Conservation (phyloP, 2,888 invertebrate species). For the Acronicta psi region DNA sequence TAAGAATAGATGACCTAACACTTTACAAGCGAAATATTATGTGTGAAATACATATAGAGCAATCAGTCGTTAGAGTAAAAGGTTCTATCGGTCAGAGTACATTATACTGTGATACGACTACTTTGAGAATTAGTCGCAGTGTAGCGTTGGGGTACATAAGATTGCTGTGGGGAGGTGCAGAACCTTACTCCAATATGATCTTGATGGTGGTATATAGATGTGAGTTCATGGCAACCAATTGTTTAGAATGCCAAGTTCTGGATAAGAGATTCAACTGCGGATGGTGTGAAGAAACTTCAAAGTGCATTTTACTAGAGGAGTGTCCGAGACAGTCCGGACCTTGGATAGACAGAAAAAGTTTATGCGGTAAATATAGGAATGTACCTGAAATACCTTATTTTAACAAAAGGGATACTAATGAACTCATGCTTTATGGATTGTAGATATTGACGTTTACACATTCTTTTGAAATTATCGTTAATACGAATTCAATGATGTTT, state of each 20-base stretch:
- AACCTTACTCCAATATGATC: constrained; percentile 64
- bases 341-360: constrained; percentile 31
- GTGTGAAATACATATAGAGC: constrained; percentile 59
- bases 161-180: constrained; percentile 64
- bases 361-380: constrained; percentile 11
- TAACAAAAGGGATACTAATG: neutral
- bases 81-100: constrained; percentile 28
- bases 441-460: neutral
- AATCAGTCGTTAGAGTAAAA: constrained; percentile 20
- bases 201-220: constrained; percentile 63
- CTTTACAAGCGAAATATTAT: constrained; percentile 55
- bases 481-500: neutral
- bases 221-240: constrained; percentile 50
- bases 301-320: constrained; percentile 58
- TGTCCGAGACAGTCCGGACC: constrained; percentile 47
- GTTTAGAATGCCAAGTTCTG: constrained; percentile 53
- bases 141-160: constrained; percentile 54
- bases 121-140: constrained; percentile 25
- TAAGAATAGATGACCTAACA: constrained; percentile 62
- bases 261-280: constrained; percentile 59
- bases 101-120: constrained; percentile 41
- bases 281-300: constrained; percentile 56
- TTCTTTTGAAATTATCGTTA: neutral
- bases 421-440: neutral
- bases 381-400: neutral